These are phyloP conservation scores for Gorsachius magnificus DNA, from an alignment of 2,797 vertebrate species.

Conservation along the genomic window DNA sequence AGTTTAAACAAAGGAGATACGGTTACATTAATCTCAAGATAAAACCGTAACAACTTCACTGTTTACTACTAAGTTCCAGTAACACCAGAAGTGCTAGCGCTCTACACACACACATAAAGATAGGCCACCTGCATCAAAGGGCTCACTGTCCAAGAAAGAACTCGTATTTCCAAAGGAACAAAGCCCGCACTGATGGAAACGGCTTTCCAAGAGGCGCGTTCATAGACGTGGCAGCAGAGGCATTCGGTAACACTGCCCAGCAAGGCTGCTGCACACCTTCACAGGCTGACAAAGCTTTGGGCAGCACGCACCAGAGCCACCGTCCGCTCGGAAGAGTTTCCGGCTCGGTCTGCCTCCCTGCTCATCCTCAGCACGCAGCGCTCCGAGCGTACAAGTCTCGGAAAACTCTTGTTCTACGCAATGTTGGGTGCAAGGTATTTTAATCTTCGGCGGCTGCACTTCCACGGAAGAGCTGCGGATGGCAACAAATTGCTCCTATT, in stretches of 20 bases:
- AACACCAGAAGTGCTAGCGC: neutral
- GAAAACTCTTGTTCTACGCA: neutral
- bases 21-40: slow-evolving; percentile 40
- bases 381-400: accelerated
- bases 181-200: neutral
- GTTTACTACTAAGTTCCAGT: slow-evolving; percentile 39
- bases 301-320: neutral
- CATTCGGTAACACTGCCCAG: neutral
- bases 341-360: neutral
- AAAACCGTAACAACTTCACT: slow-evolving; percentile 19
- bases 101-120: neutral
- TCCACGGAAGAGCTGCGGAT: slow-evolving; percentile 64
- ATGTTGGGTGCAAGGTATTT: neutral
- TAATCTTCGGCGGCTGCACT: slow-evolving; percentile 25
- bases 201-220: neutral
- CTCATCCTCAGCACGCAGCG: accelerated
- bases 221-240: neutral
- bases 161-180: neutral
- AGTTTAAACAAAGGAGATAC: slow-evolving; percentile 58
- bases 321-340: accelerated
- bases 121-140: neutral
- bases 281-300: neutral
- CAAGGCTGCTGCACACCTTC: neutral
- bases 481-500: slow-evolving; percentile 67
- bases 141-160: neutral